phyloP scores from a whole-genome alignment of 2,797 vertebrate species.

The Phoebastria nigripes region DNA sequence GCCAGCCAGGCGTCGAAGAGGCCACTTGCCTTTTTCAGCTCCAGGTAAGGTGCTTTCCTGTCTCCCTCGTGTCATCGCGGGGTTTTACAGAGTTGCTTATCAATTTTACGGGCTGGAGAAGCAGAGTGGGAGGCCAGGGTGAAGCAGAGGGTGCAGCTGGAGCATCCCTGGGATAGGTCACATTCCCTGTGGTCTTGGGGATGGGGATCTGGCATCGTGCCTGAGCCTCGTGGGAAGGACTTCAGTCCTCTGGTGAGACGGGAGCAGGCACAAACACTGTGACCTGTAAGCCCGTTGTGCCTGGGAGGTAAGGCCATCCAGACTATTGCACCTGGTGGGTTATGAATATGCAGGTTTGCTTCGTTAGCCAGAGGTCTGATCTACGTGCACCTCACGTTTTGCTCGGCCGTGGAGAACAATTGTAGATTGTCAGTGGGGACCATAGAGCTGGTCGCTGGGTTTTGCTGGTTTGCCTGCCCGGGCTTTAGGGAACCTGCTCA shows the following conservation, averaged over 20 bases:
- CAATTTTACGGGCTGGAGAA: not conserved
- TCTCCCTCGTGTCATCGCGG: not conserved
- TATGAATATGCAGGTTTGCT: not conserved
- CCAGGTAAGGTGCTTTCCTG: not conserved
- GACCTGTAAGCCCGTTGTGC: not conserved
- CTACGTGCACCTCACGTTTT: accelerated
- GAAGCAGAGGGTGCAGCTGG: not conserved
- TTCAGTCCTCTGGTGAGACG: not conserved
- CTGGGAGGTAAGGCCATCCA: not conserved
- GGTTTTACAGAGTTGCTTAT: not conserved
- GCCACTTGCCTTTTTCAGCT: not conserved
- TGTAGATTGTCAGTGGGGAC: not conserved
- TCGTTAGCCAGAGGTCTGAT: not conserved
- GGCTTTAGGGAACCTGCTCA: not conserved
- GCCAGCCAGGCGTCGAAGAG: not conserved
- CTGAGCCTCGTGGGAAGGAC: not conserved
- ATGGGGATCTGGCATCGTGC: accelerated
- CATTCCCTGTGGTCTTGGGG: accelerated
- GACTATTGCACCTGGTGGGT: not conserved
- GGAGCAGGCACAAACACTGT: not conserved
- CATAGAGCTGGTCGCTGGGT: accelerated
- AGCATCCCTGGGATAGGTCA: accelerated
- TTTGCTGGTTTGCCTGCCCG: not conserved
- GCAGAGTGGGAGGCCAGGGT: not conserved
- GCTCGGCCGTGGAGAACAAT: not conserved